Conservation (phyloP, 2,113 vertebrate genomes). For the Panthera tigris region DNA sequence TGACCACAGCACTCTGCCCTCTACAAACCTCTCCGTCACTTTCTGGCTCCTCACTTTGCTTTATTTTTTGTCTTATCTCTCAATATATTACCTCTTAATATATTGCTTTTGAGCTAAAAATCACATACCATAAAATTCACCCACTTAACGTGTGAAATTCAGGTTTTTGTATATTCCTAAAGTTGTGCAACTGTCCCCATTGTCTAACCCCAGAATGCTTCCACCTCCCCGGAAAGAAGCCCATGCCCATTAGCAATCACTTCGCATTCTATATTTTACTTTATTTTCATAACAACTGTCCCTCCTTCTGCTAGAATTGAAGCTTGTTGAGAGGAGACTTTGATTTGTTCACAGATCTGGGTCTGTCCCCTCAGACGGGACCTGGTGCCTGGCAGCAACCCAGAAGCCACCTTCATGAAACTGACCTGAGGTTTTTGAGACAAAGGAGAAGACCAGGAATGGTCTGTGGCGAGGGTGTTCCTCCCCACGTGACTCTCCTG, state of each 20-base stretch:
- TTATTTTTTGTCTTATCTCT: background rate
- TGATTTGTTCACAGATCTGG: background rate
- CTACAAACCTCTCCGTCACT: background rate
- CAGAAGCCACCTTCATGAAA: background rate
- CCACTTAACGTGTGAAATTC: background rate
- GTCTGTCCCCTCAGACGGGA: background rate
- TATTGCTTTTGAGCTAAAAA: background rate
- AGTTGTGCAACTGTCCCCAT: background rate
- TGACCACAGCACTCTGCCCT: background rate
- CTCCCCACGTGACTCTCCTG: background rate
- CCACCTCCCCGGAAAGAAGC: background rate
- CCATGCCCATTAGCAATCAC: background rate
- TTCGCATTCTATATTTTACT: background rate
- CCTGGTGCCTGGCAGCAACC: background rate
- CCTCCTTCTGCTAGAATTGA: background rate
- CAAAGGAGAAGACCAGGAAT: background rate
- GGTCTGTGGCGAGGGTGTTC: accelerated
- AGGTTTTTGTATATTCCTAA: background rate
- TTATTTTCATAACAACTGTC: background rate
- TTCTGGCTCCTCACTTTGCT: background rate
- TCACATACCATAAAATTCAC: background rate
- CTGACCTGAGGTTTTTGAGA: background rate
- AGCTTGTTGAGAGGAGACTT: background rate
- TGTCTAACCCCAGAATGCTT: background rate
- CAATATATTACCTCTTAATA: background rate